Evolutionary conservation across 2,888 invertebrate genomes (phyloP), one percentile per base, ranked within the genome.

Genomic region (Drosophila leonis): DNA sequence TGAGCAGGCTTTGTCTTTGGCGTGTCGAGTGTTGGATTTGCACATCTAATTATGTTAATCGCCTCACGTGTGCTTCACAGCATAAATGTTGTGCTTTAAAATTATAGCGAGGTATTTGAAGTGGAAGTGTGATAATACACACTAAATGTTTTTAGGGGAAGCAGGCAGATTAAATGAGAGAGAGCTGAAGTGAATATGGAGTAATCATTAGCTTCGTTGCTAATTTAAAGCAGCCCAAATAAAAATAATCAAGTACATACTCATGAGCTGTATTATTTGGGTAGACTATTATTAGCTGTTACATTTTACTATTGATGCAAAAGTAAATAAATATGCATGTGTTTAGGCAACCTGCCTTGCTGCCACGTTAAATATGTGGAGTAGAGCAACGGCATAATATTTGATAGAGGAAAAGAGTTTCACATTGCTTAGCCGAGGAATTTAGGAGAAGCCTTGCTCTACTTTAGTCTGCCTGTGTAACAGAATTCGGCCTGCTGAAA

Each of bases 31-130:
- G 46, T 55, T 42, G 66, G 61, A 67, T 70, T 62, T 79, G 57
- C 63, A 65, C 67, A 71, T 75, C 66, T 80, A 71, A 75, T 80
- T 65, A 80, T 71, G 67, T 42, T 80, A 75, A 80, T 71, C 76
- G 60, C 37, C 56, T 56, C 75, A 71, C 76, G 75, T 80, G 46
- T 60, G 56, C 65, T 9, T 29, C 48, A 15, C 46, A 54, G 48
- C 67, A 52, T 29, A 62, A 63, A 59, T 65, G 56, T 49, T 37
- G 54, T 29, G 46, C 55, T 66, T 62, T 33, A 49, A 55, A 67
- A 48, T 70, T 39, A 65, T 51, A 15, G 13, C 10, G 15, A 65
- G 37, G 18, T 9, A 66, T 39, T 66, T 62, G 29, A 51, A 48
- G 29, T 24, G 24, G 18, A 68, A 59, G 67, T 78, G 67, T 55